These are phyloP conservation scores for Aleiodes testaceus DNA, from an alignment of 2,888 invertebrate genomes.

Conservation along the genomic window DNA sequence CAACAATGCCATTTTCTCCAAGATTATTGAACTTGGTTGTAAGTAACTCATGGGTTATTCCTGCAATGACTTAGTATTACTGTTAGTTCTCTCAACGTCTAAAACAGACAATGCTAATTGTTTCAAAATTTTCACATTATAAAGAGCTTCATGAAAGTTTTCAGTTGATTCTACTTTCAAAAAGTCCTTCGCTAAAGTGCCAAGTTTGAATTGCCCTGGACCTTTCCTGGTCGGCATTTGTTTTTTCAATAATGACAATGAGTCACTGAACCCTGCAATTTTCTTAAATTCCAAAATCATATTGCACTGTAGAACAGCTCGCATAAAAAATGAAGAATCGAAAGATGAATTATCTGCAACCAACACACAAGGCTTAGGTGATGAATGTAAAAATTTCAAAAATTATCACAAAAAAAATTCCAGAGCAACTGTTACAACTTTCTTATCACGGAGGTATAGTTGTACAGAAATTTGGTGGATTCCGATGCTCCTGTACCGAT, in stretches of 20 bases:
- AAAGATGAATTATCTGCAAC: slow-evolving; percentile 16
- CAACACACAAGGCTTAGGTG: neutral
- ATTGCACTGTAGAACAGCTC: slow-evolving; percentile 10
- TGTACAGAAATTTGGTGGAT: neutral
- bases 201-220: slow-evolving; percentile 12
- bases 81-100: no score
- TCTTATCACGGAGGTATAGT: neutral
- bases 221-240: neutral
- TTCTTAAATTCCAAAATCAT: slow-evolving; percentile 24
- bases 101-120: no score
- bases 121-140: slow-evolving; percentile 37
- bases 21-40: no score
- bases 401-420: neutral
- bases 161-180: slow-evolving; percentile 9
- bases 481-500: no score
- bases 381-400: neutral
- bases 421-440: slow-evolving; percentile 6
- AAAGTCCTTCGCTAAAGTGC: neutral
- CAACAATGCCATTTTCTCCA: no score
- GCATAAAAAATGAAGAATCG: neutral
- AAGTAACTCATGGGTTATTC: no score
- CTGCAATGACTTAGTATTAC: no score
- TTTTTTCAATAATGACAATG: slow-evolving; percentile 19
- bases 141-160: slow-evolving; percentile 39
- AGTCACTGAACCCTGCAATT: slow-evolving; percentile 11